Percentiles rank a stretch among this genome's conserved stretches.
Evolutionary conservation across 2,113 vertebrate species (phyloP).

Genomic region (Alligator sinensis): DNA sequence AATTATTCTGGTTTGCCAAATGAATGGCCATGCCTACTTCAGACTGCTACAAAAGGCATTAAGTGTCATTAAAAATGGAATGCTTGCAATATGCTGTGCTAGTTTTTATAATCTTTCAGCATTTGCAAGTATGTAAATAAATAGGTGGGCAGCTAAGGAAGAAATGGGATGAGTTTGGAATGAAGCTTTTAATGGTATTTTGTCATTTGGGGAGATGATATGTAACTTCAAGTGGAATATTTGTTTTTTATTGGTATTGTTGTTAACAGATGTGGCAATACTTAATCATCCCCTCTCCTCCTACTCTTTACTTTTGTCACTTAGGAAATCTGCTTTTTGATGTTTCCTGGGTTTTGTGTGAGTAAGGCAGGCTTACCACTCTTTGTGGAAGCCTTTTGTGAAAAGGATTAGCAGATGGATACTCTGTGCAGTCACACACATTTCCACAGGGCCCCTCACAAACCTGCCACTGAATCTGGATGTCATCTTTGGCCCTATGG

Average conservation of each 20-base stretch:
- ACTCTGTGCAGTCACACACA: background rate
- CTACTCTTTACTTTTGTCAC: background rate
- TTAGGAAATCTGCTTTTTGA: background rate
- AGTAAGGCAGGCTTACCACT: rapidly evolving
- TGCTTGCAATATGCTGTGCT: background rate
- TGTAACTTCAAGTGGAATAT: background rate
- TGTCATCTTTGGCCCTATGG: background rate
- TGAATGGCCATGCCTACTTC: background rate
- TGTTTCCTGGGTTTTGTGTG: background rate
- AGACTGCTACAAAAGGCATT: background rate
- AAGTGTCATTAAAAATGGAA: background rate
- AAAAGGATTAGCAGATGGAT: background rate
- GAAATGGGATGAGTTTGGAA: background rate
- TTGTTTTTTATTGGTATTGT: background rate
- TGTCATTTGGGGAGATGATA: background rate
- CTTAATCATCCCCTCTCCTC: background rate
- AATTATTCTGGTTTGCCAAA: background rate
- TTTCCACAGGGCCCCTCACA: background rate
- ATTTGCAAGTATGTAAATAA: background rate
- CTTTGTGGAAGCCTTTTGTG: background rate
- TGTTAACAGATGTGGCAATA: rapidly evolving
- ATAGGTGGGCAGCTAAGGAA: background rate
- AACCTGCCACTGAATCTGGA: background rate
- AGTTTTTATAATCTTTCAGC: background rate
- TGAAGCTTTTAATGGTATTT: rapidly evolving